These are phyloP conservation scores for Plestiodon gilberti DNA, from an alignment of 2,113 vertebrate genomes.

Conservation along the genomic window DNA sequence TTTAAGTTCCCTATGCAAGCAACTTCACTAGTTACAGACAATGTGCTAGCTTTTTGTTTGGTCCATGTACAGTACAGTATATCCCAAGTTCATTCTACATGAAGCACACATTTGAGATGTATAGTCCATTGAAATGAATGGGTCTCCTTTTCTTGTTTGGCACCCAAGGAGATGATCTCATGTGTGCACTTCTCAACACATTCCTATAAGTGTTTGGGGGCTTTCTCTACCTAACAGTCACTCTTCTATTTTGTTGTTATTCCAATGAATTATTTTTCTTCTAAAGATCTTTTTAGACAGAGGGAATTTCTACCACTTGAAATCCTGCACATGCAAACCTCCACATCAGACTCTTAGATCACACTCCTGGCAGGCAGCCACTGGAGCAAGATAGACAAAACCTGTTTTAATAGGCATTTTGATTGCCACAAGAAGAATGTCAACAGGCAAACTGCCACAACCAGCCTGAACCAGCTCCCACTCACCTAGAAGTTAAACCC, in stretches of 20 bases:
- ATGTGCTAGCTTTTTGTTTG: background rate
- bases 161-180: background rate
- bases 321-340: background rate
- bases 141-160: background rate
- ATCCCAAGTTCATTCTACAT: background rate
- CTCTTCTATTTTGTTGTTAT: background rate
- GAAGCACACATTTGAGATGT: background rate
- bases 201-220: background rate
- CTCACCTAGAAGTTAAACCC: conserved; percentile 43
- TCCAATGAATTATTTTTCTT: background rate
- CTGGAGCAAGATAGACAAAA: conserved; percentile 12
- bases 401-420: conserved; percentile 54
- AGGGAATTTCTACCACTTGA: background rate
- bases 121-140: background rate
- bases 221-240: background rate
- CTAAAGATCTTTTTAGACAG: background rate
- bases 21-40: background rate
- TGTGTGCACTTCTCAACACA: background rate
- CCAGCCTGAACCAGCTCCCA: conserved; percentile 50
- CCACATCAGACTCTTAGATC: conserved; percentile 18
- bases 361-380: background rate
- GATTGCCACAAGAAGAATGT: conserved; percentile 52
- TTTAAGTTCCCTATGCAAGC: background rate
- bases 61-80: background rate
- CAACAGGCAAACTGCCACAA: conserved; percentile 55